A percentile compares a stretch with the other conserved stretches of the same genome.
Evolutionary conservation across 1,140 invertebrate species (phyloP).

Genomic region (Fopius arisanus): DNA sequence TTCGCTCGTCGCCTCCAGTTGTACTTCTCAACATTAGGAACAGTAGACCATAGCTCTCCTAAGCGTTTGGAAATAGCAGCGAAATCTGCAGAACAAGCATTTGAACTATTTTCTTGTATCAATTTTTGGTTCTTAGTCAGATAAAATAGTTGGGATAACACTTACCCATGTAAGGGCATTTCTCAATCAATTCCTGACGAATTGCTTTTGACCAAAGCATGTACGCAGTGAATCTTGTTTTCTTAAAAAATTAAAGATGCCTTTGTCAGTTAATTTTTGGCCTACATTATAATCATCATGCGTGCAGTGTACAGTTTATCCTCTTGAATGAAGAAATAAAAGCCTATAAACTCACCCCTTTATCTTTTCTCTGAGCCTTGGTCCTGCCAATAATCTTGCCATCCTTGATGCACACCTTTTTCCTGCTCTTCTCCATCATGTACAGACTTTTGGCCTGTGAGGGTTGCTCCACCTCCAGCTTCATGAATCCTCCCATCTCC

Average conservation of each 20-base stretch:
- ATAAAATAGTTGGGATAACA: constrained; percentile 1
- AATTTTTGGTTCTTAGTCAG: constrained; percentile 13
- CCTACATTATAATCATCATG: too few species aligned
- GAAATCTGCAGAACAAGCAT: constrained; percentile 69
- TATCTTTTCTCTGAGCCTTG: constrained; percentile 80
- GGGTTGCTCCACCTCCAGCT: constrained; percentile 64
- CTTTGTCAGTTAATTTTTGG: too few species aligned
- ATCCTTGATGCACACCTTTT: constrained; percentile 77
- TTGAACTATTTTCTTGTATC: neutral
- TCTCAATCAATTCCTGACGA: constrained; percentile 74
- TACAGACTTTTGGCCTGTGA: constrained; percentile 72
- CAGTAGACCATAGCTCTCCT: constrained; percentile 85
- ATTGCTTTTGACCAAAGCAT: constrained; percentile 89
- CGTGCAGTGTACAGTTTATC: neutral
- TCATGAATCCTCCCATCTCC: constrained; percentile 63
- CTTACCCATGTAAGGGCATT: constrained; percentile 79
- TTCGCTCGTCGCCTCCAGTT: constrained; percentile 81
- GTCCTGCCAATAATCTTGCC: constrained; percentile 74
- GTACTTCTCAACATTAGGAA: constrained; percentile 69
- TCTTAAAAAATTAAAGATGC: constrained; percentile 68
- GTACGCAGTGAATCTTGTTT: constrained; percentile 84
- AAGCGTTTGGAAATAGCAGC: constrained; percentile 80
- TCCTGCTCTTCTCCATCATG: constrained; percentile 82
- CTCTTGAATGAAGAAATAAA: too few species aligned
- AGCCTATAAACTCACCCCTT: constrained; percentile 67